phyloP scores from a whole-genome alignment of 2,797 vertebrate genomes.

The Manis crassicaudata region DNA sequence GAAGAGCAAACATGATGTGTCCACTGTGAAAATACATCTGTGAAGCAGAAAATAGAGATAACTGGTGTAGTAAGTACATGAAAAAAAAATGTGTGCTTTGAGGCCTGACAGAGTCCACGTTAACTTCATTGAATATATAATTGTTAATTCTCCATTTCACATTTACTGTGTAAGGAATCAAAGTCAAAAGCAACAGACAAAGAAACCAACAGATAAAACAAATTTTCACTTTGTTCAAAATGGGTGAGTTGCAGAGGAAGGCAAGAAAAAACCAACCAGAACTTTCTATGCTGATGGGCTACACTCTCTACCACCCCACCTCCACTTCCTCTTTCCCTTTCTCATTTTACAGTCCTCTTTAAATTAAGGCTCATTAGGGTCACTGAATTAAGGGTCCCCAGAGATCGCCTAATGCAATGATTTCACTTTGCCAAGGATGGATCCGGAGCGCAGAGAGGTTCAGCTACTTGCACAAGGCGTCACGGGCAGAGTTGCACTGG shows the following conservation, averaged over 20 bases:
- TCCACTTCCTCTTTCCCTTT: slow-evolving; percentile 61
- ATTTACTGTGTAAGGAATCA: neutral
- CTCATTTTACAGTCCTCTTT: neutral
- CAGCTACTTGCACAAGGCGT: neutral
- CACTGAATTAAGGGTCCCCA: neutral
- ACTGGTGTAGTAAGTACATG: neutral
- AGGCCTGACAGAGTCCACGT: neutral
- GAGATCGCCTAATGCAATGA: neutral
- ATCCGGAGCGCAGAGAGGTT: neutral
- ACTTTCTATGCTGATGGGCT: neutral
- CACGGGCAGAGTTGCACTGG: neutral
- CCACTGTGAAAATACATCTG: neutral
- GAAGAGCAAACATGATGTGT: neutral
- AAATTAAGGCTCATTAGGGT: neutral
- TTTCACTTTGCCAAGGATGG: neutral
- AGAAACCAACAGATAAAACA: neutral
- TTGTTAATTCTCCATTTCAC: neutral
- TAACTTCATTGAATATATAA: neutral
- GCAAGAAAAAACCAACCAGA: neutral
- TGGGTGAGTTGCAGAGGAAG: neutral
- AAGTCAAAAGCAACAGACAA: neutral
- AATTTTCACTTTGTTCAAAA: neutral
- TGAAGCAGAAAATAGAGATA: neutral
- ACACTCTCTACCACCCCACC: neutral
- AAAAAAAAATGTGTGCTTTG: neutral